Conservation (phyloP, 2,888 invertebrate genomes). For the Choristoneura rosaceana region DNA sequence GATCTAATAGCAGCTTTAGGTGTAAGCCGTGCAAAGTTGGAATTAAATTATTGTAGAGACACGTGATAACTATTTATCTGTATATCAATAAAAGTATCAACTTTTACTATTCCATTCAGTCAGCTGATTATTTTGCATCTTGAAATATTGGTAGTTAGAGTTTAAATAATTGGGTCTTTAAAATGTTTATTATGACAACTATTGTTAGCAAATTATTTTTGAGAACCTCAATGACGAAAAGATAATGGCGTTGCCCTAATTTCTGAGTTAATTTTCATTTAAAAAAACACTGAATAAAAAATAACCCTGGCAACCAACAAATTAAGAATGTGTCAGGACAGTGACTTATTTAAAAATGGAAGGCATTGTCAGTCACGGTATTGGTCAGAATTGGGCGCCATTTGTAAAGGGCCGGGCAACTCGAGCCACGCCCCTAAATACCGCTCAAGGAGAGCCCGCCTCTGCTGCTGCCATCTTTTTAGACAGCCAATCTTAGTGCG, state of each 20-base stretch:
- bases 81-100: no score
- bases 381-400: conserved; percentile 80
- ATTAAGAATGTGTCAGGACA: conserved; percentile 25
- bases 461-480: conserved; percentile 71
- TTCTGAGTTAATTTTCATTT: neutral
- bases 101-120: no score
- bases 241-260: neutral
- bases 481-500: conserved; percentile 59
- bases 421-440: conserved; percentile 68
- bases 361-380: conserved; percentile 57
- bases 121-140: no score
- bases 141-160: no score
- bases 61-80: no score
- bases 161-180: no score
- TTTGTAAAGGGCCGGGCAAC: conserved; percentile 77
- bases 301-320: conserved; percentile 9
- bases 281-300: neutral
- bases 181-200: no score
- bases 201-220: no score
- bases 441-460: conserved; percentile 65
- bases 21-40: neutral
- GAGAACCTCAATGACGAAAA: no score
- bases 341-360: conserved; percentile 61
- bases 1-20: neutral
- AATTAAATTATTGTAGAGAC: neutral